phyloP scores from a whole-genome alignment of 2,888 invertebrate genomes.

The Miltochrista miniata region DNA sequence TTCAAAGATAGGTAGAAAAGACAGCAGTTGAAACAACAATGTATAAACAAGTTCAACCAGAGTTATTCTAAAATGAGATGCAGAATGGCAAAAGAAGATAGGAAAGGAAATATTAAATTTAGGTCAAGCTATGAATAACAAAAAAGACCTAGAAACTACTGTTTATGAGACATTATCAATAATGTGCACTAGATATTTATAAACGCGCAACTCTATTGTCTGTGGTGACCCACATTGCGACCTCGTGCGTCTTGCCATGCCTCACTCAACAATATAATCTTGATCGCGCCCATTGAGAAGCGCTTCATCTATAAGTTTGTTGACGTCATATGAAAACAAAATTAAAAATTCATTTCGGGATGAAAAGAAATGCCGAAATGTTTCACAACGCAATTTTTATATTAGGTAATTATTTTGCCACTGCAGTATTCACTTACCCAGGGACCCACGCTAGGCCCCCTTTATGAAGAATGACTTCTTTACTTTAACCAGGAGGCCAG shows the following conservation, averaged over 20 bases:
- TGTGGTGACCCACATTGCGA: slow-evolving; percentile 50
- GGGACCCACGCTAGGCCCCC: no score
- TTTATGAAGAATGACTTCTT: no score
- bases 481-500: no score
- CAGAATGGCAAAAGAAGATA: no score
- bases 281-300: slow-evolving; percentile 33
- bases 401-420: no score
- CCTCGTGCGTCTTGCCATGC: slow-evolving; percentile 33
- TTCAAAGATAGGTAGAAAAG: no score
- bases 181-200: slow-evolving; percentile 41
- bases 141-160: slow-evolving; percentile 14
- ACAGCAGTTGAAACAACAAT: no score
- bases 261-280: slow-evolving; percentile 33
- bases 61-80: no score
- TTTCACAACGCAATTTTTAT: no score
- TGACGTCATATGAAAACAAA: slow-evolving; percentile 39
- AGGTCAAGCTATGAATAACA: slow-evolving; percentile 22
- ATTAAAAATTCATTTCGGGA: slow-evolving; percentile 7
- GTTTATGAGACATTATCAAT: slow-evolving; percentile 32
- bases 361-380: no score
- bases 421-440: no score
- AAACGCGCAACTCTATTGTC: slow-evolving; percentile 56
- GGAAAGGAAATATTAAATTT: slow-evolving; percentile 9
- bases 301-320: slow-evolving; percentile 44
- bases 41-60: no score